Evolutionary conservation across 2,888 invertebrate genomes (phyloP), one percentile per base, ranked within the genome.

Genomic region (Drosophila hamatofila): DNA sequence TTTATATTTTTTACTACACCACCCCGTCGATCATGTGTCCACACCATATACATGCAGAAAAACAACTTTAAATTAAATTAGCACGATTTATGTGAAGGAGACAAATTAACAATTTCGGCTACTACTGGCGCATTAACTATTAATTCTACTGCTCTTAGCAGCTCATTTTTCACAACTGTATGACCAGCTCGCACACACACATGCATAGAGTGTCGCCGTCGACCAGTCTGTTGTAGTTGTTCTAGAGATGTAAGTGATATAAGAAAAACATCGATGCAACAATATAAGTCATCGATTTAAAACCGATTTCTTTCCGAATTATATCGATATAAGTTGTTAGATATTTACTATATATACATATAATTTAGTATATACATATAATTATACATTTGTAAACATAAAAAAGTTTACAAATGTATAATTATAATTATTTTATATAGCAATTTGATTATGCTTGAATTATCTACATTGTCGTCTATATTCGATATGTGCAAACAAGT

Each of bases 161-260:
- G 77, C 62, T 72, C 77, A 77, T 80, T 77, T 77, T 80, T 76
- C 80, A 76, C 66, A 58, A 65, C 77, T 76, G 64, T 55, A 35
- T 54, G 55, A 64, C 75, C 68, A 64, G 44, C 49, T 69, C 70
- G 25, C 70, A 60, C 59, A 65, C 59, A 73, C 46, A 42, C 51
- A 48, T 33, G 42, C 42, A 57, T 61, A 62, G 49, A 49, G 49
- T 63, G 68, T 78, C 63, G 63, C 68, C 65, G 76, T 79, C 76
- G 75, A 61, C 64, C 55, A 37, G 64, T 75, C 75, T 78, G 54
- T 59, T 61, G 66, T 72, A 72, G 48, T 61, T 52, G 62, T 57
- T 49, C 56, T 75, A 74, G 75, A 62, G 75, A 75, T 75, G 76
- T 59, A n/a, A 69, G 51, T 73, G 56, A 51, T 78, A 57, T 21